Percentiles rank a stretch among this genome's conserved stretches.
Evolutionary conservation across 2,888 invertebrate species (phyloP).

Genomic region (Eupithecia vulgata): DNA sequence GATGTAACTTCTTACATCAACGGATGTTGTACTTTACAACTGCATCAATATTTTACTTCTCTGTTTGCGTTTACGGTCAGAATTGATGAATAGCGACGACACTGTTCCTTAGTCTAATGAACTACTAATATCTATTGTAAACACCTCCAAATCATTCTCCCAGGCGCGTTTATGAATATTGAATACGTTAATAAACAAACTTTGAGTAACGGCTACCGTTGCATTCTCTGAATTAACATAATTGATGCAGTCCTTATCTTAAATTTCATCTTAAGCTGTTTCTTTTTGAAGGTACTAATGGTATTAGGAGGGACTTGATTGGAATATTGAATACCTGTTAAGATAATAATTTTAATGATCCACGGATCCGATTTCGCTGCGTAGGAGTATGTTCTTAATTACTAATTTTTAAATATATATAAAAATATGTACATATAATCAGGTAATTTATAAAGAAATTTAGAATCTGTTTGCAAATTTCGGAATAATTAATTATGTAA

Average conservation of each 20-base stretch:
- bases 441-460: neutral
- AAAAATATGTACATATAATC: too few relatives aligned
- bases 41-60: conserved; percentile 21
- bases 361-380: conserved; percentile 33
- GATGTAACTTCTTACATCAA: neutral
- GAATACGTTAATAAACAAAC: conserved; percentile 43
- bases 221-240: conserved; percentile 45
- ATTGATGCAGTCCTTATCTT: conserved; percentile 45
- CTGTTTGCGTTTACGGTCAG: conserved; percentile 21
- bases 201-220: conserved; percentile 47
- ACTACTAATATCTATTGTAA: conserved; percentile 42
- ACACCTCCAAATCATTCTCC: conserved; percentile 42
- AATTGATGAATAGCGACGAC: conserved; percentile 37
- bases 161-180: conserved; percentile 48
- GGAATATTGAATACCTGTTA: conserved; percentile 38
- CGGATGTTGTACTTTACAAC: conserved; percentile 9
- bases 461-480: neutral
- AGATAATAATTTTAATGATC: conserved; percentile 39
- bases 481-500: neutral
- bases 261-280: conserved; percentile 42
- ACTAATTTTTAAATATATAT: conserved; percentile 18
- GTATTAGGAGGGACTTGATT: conserved; percentile 34
- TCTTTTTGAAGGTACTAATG: conserved; percentile 32
- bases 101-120: conserved; percentile 39
- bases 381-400: conserved; percentile 34